Conservation (phyloP, 2,797 vertebrate genomes). For the Psittacula echo region DNA sequence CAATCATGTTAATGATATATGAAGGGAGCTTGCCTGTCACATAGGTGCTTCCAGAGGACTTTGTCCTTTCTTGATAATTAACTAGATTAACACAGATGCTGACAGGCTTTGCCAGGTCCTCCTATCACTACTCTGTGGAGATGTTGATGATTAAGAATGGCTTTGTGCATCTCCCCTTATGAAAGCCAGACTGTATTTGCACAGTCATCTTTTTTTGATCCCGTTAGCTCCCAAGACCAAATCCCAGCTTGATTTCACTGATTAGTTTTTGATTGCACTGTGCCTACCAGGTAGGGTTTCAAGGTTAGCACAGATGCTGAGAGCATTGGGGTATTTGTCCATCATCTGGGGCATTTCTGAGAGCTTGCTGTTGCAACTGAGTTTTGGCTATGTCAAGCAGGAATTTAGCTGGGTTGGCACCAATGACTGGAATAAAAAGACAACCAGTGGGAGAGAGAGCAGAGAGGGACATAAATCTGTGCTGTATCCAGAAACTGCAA, state of each 20-base stretch:
- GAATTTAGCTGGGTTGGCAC: not conserved
- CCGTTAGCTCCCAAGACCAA: constrained; percentile 8
- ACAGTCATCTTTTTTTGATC: constrained; percentile 32
- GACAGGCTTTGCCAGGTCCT: constrained; percentile 26
- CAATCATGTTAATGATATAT: not conserved
- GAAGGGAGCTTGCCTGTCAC: not conserved
- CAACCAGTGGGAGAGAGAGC: not conserved
- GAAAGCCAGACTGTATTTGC: constrained; percentile 20
- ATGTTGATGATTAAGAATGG: constrained; percentile 10
- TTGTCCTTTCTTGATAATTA: constrained; percentile 65
- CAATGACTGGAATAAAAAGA: not conserved
- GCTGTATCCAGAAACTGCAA: not conserved
- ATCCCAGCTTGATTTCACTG: constrained; percentile 54
- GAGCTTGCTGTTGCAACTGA: not conserved
- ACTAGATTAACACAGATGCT: constrained; percentile 45
- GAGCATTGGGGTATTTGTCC: constrained; percentile 31
- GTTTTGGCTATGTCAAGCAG: not conserved
- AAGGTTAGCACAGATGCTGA: constrained; percentile 32
- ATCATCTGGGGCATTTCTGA: not conserved
- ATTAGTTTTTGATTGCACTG: constrained; percentile 62
- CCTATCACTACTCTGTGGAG: not conserved
- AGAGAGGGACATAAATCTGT: not conserved
- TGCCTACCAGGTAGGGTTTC: constrained; percentile 22
- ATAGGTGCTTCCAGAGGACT: constrained; percentile 28
- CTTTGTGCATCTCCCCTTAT: not conserved